phyloP scores from a whole-genome alignment of 2,888 invertebrate genomes.

The Choreutis nemorana region DNA sequence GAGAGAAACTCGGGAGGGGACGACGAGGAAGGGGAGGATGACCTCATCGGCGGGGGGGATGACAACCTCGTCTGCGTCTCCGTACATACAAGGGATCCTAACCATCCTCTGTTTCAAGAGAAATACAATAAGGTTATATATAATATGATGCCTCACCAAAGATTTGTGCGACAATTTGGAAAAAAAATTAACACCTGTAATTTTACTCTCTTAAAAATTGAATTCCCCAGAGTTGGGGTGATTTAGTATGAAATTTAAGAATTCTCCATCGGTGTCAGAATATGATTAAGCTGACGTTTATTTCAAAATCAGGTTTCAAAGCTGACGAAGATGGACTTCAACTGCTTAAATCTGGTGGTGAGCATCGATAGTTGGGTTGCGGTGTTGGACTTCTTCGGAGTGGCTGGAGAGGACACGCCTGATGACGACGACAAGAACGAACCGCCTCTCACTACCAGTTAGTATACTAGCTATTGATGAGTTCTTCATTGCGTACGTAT shows the following conservation, averaged over 20 bases:
- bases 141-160: no score
- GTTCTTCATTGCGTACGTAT: no score
- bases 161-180: no score
- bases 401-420: constrained; percentile 39
- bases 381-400: constrained; percentile 91
- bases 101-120: constrained; percentile 70
- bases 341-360: constrained; percentile 87
- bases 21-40: constrained; percentile 6
- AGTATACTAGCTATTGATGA: no score
- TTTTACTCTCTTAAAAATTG: no score
- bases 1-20: constrained; percentile 6
- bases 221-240: no score
- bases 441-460: constrained; percentile 14
- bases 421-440: constrained; percentile 17
- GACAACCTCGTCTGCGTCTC: constrained; percentile 80
- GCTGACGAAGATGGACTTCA: constrained; percentile 83
- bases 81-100: constrained; percentile 72
- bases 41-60: no score
- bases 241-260: no score
- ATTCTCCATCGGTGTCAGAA: constrained; percentile 2
- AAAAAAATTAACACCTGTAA: no score
- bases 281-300: constrained; percentile 4
- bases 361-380: constrained; percentile 96
- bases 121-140: constrained; percentile 69
- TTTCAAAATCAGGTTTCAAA: constrained; percentile 62